phyloP scores from a whole-genome alignment of 2,113 vertebrate genomes.

The Peromyscus polionotus region DNA sequence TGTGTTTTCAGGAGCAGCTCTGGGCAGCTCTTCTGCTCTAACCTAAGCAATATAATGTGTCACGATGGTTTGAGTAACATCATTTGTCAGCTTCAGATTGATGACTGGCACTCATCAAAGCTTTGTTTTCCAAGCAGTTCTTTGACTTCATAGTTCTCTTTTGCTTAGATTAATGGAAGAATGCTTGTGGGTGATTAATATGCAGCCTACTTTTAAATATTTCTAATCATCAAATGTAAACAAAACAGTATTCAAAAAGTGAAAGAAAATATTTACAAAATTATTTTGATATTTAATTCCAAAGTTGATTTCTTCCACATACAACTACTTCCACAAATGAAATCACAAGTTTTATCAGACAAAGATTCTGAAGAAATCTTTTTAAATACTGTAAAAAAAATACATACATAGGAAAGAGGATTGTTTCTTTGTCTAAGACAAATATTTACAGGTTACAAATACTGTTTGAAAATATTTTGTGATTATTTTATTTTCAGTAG shows the following conservation, averaged over 20 bases:
- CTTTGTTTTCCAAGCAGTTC: neutral
- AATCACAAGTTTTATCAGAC: slow-evolving; percentile 14
- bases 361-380: slow-evolving; percentile 56
- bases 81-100: slow-evolving; percentile 24
- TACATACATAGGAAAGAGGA: neutral
- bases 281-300: slow-evolving; percentile 56
- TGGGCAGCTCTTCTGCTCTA: neutral
- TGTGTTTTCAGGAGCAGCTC: neutral
- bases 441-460: slow-evolving; percentile 5
- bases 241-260: slow-evolving; percentile 50
- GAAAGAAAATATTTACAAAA: slow-evolving; percentile 43
- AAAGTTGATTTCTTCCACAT: slow-evolving; percentile 47
- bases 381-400: neutral
- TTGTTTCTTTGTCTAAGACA: neutral
- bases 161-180: slow-evolving; percentile 26
- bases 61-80: slow-evolving; percentile 22
- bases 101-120: slow-evolving; percentile 15
- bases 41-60: neutral
- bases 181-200: slow-evolving; percentile 45
- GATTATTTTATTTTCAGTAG: slow-evolving; percentile 20
- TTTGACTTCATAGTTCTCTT: slow-evolving; percentile 25
- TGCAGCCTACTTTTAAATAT: slow-evolving; percentile 32
- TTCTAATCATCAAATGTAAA: slow-evolving; percentile 57
- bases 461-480: neutral
- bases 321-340: slow-evolving; percentile 35